A percentile compares a stretch with the other conserved stretches of the same genome.
Evolutionary conservation across 2,888 invertebrate species (phyloP).

Genomic region (Orthosia gothica): DNA sequence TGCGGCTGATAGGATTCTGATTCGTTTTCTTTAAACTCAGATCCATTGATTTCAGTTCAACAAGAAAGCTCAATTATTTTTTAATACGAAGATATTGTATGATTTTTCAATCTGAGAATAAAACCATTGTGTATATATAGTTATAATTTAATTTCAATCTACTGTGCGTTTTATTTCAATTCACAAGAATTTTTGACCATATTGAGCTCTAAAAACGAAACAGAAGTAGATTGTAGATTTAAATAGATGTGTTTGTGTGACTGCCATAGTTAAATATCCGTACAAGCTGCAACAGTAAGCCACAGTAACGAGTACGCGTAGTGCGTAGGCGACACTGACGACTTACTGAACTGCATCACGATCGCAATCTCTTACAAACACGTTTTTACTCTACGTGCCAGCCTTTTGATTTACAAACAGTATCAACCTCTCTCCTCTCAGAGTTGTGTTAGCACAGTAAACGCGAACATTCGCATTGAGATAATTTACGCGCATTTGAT

Average conservation of each 20-base stretch:
- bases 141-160: background rate
- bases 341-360: constrained; percentile 41
- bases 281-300: background rate
- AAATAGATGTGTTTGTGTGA: background rate
- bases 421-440: constrained; percentile 17
- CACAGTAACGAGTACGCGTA: constrained; percentile 45
- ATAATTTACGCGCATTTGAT: constrained; percentile 52
- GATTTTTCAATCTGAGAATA: constrained; percentile 1
- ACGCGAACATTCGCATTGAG: constrained; percentile 20
- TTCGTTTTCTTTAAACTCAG: background rate
- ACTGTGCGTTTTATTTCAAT: background rate
- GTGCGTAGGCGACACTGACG: constrained; percentile 52
- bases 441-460: constrained; percentile 18
- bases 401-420: constrained; percentile 49
- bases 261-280: background rate
- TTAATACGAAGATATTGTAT: background rate
- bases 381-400: constrained; percentile 37
- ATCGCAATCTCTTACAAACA: constrained; percentile 60
- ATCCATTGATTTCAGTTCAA: constrained; percentile 5
- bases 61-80: background rate
- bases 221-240: background rate
- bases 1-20: constrained; percentile 2
- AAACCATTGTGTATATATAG: background rate
- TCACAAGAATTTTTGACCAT: background rate
- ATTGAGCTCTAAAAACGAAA: background rate